phyloP scores from a whole-genome alignment of 2,113 vertebrate genomes.

The Zosterops borbonicus region DNA sequence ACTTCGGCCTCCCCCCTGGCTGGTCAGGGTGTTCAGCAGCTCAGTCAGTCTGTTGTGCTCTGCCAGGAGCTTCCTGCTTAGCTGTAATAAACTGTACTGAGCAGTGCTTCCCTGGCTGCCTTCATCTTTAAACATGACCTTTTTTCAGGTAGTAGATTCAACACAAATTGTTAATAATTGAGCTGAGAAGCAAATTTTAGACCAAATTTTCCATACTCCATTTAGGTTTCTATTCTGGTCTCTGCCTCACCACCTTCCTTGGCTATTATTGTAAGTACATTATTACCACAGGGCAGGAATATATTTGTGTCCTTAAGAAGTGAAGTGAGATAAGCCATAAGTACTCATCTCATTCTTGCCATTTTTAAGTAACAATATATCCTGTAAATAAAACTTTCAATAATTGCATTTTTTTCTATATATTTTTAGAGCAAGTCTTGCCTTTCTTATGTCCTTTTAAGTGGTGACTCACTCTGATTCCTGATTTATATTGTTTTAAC shows the following conservation, averaged over 20 bases:
- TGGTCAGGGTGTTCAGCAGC: background rate
- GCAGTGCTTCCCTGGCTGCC: background rate
- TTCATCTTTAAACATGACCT: background rate
- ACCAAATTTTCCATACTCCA: background rate
- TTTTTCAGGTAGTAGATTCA: background rate
- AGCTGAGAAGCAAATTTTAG: background rate
- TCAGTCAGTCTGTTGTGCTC: background rate
- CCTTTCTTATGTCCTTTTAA: background rate
- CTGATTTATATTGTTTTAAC: background rate
- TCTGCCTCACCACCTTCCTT: background rate
- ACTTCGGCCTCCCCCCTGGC: background rate
- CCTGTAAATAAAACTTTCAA: background rate
- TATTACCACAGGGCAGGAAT: background rate
- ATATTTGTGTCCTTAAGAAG: background rate
- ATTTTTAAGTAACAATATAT: background rate
- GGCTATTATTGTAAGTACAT: background rate
- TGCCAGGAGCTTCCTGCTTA: background rate
- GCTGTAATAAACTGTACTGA: background rate
- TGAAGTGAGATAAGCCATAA: background rate
- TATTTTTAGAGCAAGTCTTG: constrained; percentile 1
- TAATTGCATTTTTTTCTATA: background rate
- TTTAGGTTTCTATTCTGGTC: background rate
- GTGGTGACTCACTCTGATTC: background rate
- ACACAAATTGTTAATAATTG: background rate
- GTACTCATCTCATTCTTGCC: background rate